These are phyloP conservation scores for Orthonychiurus folsomi DNA, from an alignment of 2,888 invertebrate genomes.

Conservation along the genomic window DNA sequence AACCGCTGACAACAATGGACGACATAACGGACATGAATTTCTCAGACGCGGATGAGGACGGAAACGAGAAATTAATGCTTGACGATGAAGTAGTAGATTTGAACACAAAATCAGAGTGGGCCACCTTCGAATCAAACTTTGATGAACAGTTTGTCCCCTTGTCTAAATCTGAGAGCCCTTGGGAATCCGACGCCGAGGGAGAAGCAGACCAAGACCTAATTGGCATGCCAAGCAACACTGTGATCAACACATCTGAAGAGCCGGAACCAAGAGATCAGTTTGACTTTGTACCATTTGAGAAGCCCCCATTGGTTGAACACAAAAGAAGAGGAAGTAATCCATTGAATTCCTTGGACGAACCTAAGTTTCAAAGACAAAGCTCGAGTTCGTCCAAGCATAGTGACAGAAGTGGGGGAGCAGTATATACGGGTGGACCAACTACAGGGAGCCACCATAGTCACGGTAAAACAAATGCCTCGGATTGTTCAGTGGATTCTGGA, in stretches of 20 bases:
- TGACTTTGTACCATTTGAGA: constrained; percentile 38
- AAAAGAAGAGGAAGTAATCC: constrained; percentile 10
- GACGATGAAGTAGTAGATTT: constrained; percentile 33
- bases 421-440: too few relatives aligned
- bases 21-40: constrained; percentile 39
- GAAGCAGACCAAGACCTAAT: background rate
- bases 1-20: constrained; percentile 32
- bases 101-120: constrained; percentile 29
- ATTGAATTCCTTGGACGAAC: constrained; percentile 8
- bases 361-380: constrained; percentile 27
- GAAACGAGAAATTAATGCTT: constrained; percentile 31
- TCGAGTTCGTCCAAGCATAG: constrained; percentile 39
- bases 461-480: background rate
- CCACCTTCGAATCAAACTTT: constrained; percentile 40
- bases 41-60: constrained; percentile 35
- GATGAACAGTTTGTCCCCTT: constrained; percentile 30
- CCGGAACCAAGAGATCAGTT: constrained; percentile 22
- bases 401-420: constrained; percentile 28
- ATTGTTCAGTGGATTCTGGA: background rate
- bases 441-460: background rate
- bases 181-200: constrained; percentile 8
- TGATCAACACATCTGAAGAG: constrained; percentile 5
- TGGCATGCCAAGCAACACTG: background rate
- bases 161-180: background rate
- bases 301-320: constrained; percentile 22